Evolutionary conservation across 2,797 vertebrate species (phyloP).

Genomic region (Acanthurus leucopareius): DNA sequence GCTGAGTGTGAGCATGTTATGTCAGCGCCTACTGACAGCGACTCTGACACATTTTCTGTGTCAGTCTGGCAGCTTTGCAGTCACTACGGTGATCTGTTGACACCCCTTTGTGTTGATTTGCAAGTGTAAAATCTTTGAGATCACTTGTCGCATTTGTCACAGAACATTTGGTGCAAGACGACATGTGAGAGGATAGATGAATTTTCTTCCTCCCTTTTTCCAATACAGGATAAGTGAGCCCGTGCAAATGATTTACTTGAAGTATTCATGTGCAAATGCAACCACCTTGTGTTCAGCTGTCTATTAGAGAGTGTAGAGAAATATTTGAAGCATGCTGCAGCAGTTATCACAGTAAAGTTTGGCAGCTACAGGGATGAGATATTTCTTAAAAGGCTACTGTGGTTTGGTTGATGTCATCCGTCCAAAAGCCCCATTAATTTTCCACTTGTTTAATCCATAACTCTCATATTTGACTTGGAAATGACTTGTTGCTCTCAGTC

Average conservation of each 20-base stretch:
- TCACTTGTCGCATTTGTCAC: conserved; percentile 16
- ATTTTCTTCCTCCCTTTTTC: conserved; percentile 30
- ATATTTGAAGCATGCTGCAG: neutral
- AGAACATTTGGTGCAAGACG: conserved; percentile 11
- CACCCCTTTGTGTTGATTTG: conserved; percentile 37
- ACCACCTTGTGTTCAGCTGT: conserved; percentile 22
- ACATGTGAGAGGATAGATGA: conserved; percentile 1
- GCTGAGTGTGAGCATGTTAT: conserved; percentile 17
- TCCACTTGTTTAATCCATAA: conserved; percentile 33
- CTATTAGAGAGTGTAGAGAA: neutral
- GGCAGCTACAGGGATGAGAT: conserved; percentile 21
- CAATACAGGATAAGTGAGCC: neutral
- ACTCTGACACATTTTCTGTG: conserved; percentile 6
- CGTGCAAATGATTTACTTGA: conserved; percentile 26
- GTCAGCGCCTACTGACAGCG: neutral
- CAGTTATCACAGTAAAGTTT: neutral
- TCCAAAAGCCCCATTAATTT: conserved; percentile 45
- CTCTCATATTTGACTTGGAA: conserved; percentile 59
- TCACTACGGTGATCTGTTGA: conserved; percentile 8
- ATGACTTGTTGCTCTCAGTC: conserved; percentile 37
- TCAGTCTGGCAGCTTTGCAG: conserved; percentile 28
- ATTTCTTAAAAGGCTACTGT: conserved; percentile 34
- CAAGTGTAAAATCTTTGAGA: conserved; percentile 43
- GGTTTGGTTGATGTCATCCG: conserved; percentile 54
- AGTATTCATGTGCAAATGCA: conserved; percentile 3